phyloP scores from a whole-genome alignment of 2,797 vertebrate species.

The Parambassis ranga region DNA sequence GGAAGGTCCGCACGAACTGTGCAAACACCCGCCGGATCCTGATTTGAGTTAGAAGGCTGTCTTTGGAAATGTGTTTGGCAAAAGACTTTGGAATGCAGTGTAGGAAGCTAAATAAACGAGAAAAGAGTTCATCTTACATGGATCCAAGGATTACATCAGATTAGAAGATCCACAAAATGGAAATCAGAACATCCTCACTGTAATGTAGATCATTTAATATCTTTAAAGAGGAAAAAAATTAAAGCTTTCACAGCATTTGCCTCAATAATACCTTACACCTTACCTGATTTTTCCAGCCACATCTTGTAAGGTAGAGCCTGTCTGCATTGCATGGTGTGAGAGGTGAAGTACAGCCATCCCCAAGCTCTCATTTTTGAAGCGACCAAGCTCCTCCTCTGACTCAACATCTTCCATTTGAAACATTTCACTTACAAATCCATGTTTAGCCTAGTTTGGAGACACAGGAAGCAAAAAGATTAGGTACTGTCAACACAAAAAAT shows the following conservation, averaged over 20 bases:
- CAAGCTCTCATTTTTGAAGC: constrained; percentile 91
- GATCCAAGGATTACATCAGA: neutral
- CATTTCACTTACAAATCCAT: constrained; percentile 89
- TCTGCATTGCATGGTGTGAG: constrained; percentile 82
- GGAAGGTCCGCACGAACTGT: constrained; percentile 85
- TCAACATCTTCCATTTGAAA: constrained; percentile 76
- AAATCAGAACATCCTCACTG: too few relatives aligned
- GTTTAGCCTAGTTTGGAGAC: constrained; percentile 82
- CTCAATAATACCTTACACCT: neutral
- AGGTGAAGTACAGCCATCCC: constrained; percentile 95
- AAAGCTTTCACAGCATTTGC: neutral
- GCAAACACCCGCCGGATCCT: constrained; percentile 84
- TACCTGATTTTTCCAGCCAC: constrained; percentile 86
- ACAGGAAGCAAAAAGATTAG: neutral
- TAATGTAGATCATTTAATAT: neutral
- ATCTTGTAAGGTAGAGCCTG: constrained; percentile 79
- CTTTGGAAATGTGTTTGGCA: constrained; percentile 79
- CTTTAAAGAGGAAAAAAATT: neutral
- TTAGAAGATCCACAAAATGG: too few relatives aligned
- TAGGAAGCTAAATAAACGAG: constrained; percentile 79
- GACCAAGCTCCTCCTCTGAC: constrained; percentile 79
- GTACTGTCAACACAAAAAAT: neutral
- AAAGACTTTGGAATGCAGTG: constrained; percentile 91
- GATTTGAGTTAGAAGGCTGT: constrained; percentile 83
- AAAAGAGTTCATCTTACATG: neutral